Evolutionary conservation across 2,113 vertebrate genomes (phyloP), one percentile per base, ranked within the genome.

Genomic region (Leptobrachium leishanense): DNA sequence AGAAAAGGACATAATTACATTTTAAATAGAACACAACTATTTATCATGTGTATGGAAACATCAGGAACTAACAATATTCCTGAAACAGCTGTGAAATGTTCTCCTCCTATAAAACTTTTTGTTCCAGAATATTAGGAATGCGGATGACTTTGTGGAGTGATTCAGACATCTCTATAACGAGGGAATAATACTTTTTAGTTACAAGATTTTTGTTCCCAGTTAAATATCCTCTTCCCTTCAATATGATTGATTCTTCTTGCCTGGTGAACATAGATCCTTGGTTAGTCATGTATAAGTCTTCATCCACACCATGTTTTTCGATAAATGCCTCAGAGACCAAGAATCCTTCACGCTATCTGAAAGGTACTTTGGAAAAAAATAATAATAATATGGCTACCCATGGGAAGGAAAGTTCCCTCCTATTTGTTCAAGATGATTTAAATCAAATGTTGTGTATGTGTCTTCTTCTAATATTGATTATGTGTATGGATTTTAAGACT

Each of bases 171-270:
- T 15, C 55, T 59, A 12, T 59, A 59, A 59, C 13, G 13, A 59
- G 55, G 43, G 44, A 70, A 74, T 59, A 55, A 73, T 74, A 43
- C 71, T 80, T 74, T 73, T 66, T 74, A 67, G 39, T 43, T 31
- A 50, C 53, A 41, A 64, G 2, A 7, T 66, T 54, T 65, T 65
- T 40, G 59, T 76, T 57, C 71, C 66, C 46, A 46, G 77, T 57
- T 79, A 62, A 81, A 74, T 74, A 81, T 81, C 54, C 42, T 54
- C 62, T 72, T 70, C 55, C 59, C 43, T 76, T 67, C 64, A 81
- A 74, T 81, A 74, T 62, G 50, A 81, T 81, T 81, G 64, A 74
- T 79, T 79, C 69, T 72, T 79, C 43, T 67, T 74, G 72, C 71
- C 42, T 54, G 64, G 64, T 68, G 65, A 81, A 68, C 63, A 57